Conservation (phyloP, 2,113 vertebrate genomes). For the Dascyllus trimaculatus region DNA sequence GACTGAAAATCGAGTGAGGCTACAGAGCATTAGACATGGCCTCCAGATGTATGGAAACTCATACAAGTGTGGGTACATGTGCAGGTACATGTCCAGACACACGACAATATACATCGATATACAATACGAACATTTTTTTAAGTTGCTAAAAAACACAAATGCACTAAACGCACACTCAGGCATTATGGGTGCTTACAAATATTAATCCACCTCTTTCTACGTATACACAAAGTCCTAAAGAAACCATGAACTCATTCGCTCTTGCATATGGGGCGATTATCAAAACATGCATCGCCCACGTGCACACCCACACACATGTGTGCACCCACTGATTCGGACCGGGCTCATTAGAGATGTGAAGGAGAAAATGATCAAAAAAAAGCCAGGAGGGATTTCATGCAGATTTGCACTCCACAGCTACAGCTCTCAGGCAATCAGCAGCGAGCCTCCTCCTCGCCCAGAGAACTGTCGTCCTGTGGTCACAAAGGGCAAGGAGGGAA, state of each 20-base stretch:
- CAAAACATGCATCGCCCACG: conserved; percentile 11
- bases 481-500: conserved; percentile 67
- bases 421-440: conserved; percentile 75
- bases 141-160: background rate
- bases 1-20: conserved; percentile 49
- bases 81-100: background rate
- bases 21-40: conserved; percentile 1
- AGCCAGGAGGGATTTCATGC: conserved; percentile 72
- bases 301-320: conserved; percentile 24
- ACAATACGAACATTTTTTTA: background rate
- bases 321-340: conserved; percentile 47
- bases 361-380: conserved; percentile 72
- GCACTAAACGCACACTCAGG: background rate
- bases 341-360: conserved; percentile 72
- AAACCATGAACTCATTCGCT: background rate
- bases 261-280: conserved; percentile 1
- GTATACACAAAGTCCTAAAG: background rate
- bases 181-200: too few relatives aligned
- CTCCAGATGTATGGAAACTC: conserved; percentile 19
- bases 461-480: conserved; percentile 66
- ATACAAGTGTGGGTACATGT: background rate
- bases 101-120: background rate
- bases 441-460: conserved; percentile 68
- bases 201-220: too few relatives aligned
- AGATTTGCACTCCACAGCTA: conserved; percentile 73